phyloP scores from a whole-genome alignment of 2,888 invertebrate species.

The Pinctada fucata region DNA sequence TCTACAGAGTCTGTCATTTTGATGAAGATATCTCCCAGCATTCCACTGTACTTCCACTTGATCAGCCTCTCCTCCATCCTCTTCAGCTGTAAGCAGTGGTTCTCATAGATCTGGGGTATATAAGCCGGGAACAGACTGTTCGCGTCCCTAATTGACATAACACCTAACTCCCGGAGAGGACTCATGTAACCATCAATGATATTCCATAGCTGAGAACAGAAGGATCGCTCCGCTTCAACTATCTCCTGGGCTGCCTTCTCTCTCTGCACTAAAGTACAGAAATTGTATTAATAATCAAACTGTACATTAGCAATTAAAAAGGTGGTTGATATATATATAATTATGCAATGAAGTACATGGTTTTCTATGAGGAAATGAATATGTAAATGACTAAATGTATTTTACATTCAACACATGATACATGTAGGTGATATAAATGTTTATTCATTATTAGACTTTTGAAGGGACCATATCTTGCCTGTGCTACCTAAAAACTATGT shows the following conservation, averaged over 20 bases:
- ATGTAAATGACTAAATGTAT: too few species aligned
- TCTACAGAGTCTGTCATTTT: constrained; percentile 69
- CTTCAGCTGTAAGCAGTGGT: constrained; percentile 76
- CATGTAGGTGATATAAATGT: too few species aligned
- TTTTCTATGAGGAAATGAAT: too few species aligned
- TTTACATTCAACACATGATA: not conserved
- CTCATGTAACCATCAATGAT: constrained; percentile 76
- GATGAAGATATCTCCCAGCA: constrained; percentile 77
- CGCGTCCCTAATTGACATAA: constrained; percentile 57
- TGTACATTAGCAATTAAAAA: too few species aligned
- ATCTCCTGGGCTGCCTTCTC: constrained; percentile 72
- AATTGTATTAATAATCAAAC: too few species aligned
- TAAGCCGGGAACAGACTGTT: constrained; percentile 77
- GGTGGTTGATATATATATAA: too few species aligned
- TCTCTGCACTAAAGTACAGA: constrained; percentile 54
- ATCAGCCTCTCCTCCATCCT: constrained; percentile 76
- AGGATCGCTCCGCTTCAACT: constrained; percentile 77
- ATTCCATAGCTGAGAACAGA: constrained; percentile 77
- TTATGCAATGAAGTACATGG: too few species aligned
- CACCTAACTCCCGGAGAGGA: constrained; percentile 71
- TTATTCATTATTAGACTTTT: too few species aligned
- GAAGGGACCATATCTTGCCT: too few species aligned
- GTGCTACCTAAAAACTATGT: too few species aligned
- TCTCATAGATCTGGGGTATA: constrained; percentile 76
- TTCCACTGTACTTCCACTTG: constrained; percentile 74